Conservation (phyloP, 1,140 invertebrate species). For the Heliconius melpomene region DNA sequence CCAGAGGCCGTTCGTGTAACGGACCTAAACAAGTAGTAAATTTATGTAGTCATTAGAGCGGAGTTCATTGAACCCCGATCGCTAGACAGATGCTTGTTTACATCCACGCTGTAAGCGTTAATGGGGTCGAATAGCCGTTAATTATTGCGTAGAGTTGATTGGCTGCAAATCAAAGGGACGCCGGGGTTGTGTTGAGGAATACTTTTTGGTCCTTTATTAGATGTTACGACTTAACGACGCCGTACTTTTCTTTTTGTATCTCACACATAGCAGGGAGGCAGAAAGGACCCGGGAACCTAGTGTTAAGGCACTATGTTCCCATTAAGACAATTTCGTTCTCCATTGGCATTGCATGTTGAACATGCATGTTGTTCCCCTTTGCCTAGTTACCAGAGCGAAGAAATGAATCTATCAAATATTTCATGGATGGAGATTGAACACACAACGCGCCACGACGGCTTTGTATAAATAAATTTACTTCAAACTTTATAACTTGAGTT, state of each 20-base stretch:
- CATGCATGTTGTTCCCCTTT: too few relatives aligned
- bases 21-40: constrained; percentile 44
- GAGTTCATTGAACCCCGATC: constrained; percentile 52
- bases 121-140: constrained; percentile 41
- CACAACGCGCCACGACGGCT: too few relatives aligned
- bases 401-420: too few relatives aligned
- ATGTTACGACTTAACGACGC: background rate
- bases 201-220: background rate
- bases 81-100: constrained; percentile 53
- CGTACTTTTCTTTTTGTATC: too few relatives aligned
- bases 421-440: too few relatives aligned
- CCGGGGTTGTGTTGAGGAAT: constrained; percentile 22
- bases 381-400: too few relatives aligned
- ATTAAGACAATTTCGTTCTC: too few relatives aligned
- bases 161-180: constrained; percentile 39
- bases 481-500: background rate
- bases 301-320: too few relatives aligned
- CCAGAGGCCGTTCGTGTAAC: constrained; percentile 24
- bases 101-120: constrained; percentile 39
- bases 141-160: constrained; percentile 44
- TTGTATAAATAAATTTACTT: too few relatives aligned
- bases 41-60: constrained; percentile 54
- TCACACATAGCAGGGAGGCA: too few relatives aligned
- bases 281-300: too few relatives aligned
- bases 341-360: too few relatives aligned